Percentiles rank a stretch among this genome's conserved stretches.
These are phyloP conservation scores for Epistrophe eligans DNA, from an alignment of 2,888 invertebrate genomes.

Conservation along the genomic window DNA sequence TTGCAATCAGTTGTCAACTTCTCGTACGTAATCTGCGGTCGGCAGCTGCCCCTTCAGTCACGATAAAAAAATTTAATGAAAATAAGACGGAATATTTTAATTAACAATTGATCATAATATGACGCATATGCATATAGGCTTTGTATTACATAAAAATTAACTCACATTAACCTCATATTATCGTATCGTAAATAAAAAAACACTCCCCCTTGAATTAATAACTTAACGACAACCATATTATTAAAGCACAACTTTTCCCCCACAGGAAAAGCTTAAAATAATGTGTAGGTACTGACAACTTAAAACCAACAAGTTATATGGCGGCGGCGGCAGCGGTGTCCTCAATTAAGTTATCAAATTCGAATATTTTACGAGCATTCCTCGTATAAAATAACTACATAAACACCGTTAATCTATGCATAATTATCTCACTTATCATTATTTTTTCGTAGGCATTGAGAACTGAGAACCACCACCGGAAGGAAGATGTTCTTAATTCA, in stretches of 20 bases:
- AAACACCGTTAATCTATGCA: conserved; percentile 14
- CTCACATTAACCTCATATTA: no score
- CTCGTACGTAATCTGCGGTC: no score
- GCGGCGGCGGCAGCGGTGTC: no score
- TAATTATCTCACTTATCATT: conserved; percentile 9
- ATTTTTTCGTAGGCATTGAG: conserved; percentile 35
- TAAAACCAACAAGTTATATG: not conserved
- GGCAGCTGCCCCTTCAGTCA: no score
- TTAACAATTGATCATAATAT: no score
- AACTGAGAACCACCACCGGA: conserved; percentile 18
- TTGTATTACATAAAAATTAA: no score
- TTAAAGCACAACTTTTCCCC: not conserved
- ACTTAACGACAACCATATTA: not conserved
- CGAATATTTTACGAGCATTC: not conserved
- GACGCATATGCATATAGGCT: no score
- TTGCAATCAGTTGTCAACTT: no score
- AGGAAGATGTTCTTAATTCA: conserved; percentile 29
- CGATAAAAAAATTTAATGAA: no score
- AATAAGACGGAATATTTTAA: no score
- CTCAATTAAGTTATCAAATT: not conserved
- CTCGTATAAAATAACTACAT: not conserved
- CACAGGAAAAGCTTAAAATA: not conserved
- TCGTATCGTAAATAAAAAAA: not conserved
- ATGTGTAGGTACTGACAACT: not conserved
- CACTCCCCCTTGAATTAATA: not conserved